Evolutionary conservation across 2,888 invertebrate genomes (phyloP).

Genomic region (Hipparchia sbordonii): DNA sequence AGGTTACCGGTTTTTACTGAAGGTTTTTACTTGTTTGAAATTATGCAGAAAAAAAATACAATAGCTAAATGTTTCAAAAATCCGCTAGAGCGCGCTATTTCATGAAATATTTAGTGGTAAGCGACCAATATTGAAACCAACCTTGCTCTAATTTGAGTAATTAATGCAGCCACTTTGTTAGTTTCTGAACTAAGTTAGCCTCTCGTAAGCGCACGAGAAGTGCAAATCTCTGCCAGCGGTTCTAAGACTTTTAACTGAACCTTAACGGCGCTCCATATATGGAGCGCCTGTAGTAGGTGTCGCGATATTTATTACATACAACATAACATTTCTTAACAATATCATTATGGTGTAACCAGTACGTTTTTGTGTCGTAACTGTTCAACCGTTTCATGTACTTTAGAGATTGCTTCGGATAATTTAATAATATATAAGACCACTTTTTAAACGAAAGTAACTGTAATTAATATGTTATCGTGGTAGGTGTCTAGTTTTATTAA

Average conservation of each 20-base stretch:
- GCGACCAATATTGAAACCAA: conserved; percentile 42
- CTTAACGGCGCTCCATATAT: not conserved
- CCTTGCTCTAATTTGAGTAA: conserved; percentile 44
- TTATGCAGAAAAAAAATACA: not conserved
- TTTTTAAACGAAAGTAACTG: conserved; percentile 2
- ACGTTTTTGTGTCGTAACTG: not conserved
- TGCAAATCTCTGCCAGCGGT: conserved; percentile 39
- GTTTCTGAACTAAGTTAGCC: conserved; percentile 44
- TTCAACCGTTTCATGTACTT: not conserved
- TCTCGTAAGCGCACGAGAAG: conserved; percentile 41
- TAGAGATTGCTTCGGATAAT: not conserved
- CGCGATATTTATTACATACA: no score
- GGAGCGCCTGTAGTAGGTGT: not conserved
- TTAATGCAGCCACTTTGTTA: conserved; percentile 45
- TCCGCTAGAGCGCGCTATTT: conserved; percentile 15
- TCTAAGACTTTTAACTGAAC: conserved; percentile 35
- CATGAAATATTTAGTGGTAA: conserved; percentile 40
- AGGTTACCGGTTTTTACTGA: no score
- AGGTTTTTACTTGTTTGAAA: not conserved
- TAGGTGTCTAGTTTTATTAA: not conserved
- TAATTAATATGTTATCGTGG: not conserved
- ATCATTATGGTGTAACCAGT: no score
- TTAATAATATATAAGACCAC: not conserved
- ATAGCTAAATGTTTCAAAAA: not conserved
- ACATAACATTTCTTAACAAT: no score